phyloP scores from a whole-genome alignment of 2,113 vertebrate genomes.

The Pavo muticus region DNA sequence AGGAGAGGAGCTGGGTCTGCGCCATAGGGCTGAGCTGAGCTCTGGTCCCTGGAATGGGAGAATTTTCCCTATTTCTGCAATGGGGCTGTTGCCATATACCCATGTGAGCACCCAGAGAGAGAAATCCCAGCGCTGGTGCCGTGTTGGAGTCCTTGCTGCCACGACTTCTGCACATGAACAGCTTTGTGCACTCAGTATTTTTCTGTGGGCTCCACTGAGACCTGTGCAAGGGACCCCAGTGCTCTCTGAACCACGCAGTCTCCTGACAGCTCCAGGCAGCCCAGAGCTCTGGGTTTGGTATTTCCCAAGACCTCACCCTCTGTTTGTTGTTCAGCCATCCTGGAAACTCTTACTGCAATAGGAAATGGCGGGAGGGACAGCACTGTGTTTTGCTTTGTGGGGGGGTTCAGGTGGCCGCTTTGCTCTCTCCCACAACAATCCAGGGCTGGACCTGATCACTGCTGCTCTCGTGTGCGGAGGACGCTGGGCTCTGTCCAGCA shows the following conservation, averaged over 20 bases:
- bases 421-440: conserved; percentile 24
- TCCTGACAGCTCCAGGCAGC: background rate
- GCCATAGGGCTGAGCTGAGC: background rate
- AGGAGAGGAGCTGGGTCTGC: background rate
- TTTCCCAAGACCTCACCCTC: conserved; percentile 55
- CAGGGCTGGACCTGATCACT: background rate
- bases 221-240: too few species aligned
- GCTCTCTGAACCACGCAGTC: background rate
- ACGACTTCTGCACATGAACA: background rate
- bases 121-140: rapidly evolving
- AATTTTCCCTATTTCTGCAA: background rate
- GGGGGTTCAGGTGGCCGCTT: background rate
- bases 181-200: rapidly evolving
- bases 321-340: conserved; percentile 44
- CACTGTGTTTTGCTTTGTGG: background rate
- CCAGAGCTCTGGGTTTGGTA: background rate
- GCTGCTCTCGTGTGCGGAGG: rapidly evolving
- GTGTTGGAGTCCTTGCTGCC: background rate
- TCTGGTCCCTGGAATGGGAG: rapidly evolving
- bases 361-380: conserved; percentile 62
- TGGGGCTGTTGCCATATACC: background rate
- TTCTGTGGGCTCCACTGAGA: background rate
- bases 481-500: background rate
- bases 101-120: background rate
- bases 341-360: conserved; percentile 58